phyloP scores from a whole-genome alignment of 2,113 vertebrate genomes.

The Mormoops blainvillei region DNA sequence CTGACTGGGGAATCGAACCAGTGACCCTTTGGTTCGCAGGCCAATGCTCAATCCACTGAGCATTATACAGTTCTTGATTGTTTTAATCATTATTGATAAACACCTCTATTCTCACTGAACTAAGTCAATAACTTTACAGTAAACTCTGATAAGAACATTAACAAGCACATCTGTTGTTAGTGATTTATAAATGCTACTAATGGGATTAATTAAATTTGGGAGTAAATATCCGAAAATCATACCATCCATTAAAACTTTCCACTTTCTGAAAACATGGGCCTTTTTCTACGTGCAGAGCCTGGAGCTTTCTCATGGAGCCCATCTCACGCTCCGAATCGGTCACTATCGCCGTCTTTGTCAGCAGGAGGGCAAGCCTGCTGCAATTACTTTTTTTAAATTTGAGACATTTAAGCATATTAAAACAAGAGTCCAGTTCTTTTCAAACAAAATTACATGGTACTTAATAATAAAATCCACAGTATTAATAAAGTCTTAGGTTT shows the following conservation, averaged over 20 bases:
- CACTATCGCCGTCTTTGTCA: not conserved
- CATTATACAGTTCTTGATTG: not conserved
- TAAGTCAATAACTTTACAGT: not conserved
- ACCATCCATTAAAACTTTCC: not conserved
- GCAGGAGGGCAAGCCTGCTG: not conserved
- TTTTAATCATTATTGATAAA: slow-evolving; percentile 11
- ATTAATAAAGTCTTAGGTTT: not conserved
- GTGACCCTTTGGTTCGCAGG: no score
- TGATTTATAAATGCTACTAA: slow-evolving; percentile 15
- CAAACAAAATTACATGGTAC: not conserved
- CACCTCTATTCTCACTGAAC: not conserved
- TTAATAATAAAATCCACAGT: slow-evolving; percentile 19
- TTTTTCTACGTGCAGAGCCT: not conserved
- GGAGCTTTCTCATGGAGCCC: not conserved
- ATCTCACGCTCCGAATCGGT: not conserved
- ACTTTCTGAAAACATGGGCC: slow-evolving; percentile 3
- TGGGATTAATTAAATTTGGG: slow-evolving; percentile 25
- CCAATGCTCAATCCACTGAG: no score
- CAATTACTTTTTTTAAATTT: not conserved
- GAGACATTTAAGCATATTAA: not conserved
- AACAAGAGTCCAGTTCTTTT: not conserved
- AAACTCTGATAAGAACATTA: not conserved
- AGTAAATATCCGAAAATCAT: slow-evolving; percentile 28
- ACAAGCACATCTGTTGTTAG: not conserved
- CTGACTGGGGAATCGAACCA: no score